These are phyloP conservation scores for Edolisoma coerulescens DNA, from an alignment of 2,113 vertebrate species.

Conservation along the genomic window DNA sequence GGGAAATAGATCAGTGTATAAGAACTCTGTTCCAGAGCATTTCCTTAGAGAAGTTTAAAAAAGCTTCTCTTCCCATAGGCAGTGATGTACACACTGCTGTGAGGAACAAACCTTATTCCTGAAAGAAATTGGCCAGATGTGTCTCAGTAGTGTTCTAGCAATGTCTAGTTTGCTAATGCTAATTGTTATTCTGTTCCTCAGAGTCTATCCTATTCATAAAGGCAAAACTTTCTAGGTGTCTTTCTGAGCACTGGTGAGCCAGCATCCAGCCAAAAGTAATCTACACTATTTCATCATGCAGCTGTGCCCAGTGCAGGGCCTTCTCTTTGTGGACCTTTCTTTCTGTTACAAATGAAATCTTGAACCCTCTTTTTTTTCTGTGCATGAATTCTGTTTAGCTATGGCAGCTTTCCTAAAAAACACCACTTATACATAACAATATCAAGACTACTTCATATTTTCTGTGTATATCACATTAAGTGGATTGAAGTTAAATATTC, in stretches of 20 bases:
- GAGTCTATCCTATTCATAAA: neutral
- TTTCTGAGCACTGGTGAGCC: neutral
- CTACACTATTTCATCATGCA: neutral
- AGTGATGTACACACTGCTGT: neutral
- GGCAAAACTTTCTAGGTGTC: neutral
- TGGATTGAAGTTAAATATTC: neutral
- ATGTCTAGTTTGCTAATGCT: neutral
- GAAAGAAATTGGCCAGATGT: neutral
- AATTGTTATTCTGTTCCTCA: neutral
- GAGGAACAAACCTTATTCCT: neutral
- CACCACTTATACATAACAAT: neutral
- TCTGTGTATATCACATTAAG: neutral
- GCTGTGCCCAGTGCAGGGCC: accelerated
- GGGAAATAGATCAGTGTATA: neutral
- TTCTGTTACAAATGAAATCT: neutral
- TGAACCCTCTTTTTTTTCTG: neutral
- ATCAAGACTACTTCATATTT: neutral
- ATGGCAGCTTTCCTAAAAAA: neutral
- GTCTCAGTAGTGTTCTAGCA: neutral
- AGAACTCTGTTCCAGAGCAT: neutral
- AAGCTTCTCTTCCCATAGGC: neutral
- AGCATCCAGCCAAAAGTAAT: neutral
- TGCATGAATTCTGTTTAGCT: neutral
- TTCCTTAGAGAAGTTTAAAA: neutral
- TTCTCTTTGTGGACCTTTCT: neutral